Conservation (phyloP, 2,797 vertebrate species). For the Alcedo quadribrachys region DNA sequence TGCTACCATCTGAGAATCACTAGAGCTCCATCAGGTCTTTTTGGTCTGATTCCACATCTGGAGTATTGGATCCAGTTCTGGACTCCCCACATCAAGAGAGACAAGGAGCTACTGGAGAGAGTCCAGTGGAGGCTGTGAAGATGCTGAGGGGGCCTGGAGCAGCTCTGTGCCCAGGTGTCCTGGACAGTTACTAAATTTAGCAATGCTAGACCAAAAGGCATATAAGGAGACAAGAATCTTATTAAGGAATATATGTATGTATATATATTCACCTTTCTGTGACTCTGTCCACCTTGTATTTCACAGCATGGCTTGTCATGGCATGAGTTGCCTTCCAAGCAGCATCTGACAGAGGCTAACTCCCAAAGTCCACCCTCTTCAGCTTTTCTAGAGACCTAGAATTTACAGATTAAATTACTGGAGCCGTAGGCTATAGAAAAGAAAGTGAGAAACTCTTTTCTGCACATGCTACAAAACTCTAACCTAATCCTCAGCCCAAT, state of each 20-base stretch:
- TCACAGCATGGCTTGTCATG: neutral
- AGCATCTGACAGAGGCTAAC: neutral
- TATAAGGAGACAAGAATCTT: too few species aligned
- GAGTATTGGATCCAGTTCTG: neutral
- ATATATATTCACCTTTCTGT: neutral
- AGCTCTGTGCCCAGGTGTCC: neutral
- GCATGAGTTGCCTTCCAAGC: neutral
- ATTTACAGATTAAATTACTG: neutral
- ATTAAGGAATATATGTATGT: too few species aligned
- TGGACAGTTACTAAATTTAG: too few species aligned
- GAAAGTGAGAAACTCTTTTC: neutral
- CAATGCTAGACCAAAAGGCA: too few species aligned
- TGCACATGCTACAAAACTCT: neutral
- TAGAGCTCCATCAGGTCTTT: neutral
- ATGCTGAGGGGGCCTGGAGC: neutral
- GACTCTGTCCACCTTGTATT: neutral
- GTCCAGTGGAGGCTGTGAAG: neutral
- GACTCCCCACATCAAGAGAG: neutral
- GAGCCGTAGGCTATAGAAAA: neutral
- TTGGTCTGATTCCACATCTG: neutral
- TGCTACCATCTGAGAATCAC: neutral
- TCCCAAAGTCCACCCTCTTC: neutral
- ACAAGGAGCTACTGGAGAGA: neutral
- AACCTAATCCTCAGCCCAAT: neutral
- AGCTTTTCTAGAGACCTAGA: neutral